Percentiles rank a stretch among this genome's conserved stretches.
phyloP scores from a whole-genome alignment of 2,888 invertebrate species.

The Tridacna crocea region DNA sequence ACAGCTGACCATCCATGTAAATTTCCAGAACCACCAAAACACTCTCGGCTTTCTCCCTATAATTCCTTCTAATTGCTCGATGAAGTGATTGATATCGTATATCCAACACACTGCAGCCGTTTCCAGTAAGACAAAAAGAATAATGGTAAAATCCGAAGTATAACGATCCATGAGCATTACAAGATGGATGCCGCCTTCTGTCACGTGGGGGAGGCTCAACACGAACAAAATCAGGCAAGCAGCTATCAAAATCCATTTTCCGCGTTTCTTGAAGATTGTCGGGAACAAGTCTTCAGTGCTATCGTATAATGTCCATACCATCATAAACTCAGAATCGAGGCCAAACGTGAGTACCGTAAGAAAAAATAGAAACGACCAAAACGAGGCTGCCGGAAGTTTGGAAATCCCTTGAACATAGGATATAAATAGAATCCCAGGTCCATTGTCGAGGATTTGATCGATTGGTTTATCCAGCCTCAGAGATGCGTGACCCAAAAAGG shows the following conservation, averaged over 20 bases:
- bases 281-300: constrained; percentile 33
- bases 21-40: constrained; percentile 36
- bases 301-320: constrained; percentile 30
- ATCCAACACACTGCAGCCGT: constrained; percentile 90
- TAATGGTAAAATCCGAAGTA: constrained; percentile 72
- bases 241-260: constrained; percentile 10
- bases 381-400: constrained; percentile 32
- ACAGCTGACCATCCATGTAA: constrained; percentile 34
- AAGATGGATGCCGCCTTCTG: constrained; percentile 71
- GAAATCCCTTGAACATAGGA: constrained; percentile 48
- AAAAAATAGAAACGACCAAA: constrained; percentile 51
- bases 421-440: constrained; percentile 52
- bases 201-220: constrained; percentile 42
- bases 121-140: constrained; percentile 89
- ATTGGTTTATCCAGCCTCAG: constrained; percentile 34
- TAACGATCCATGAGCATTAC: constrained; percentile 74
- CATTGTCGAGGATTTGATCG: constrained; percentile 34
- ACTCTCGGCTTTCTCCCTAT: constrained; percentile 22
- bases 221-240: constrained; percentile 35
- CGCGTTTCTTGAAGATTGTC: constrained; percentile 1
- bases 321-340: constrained; percentile 38
- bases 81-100: constrained; percentile 86
- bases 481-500: constrained; percentile 45
- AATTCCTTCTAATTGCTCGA: constrained; percentile 46
- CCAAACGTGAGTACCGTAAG: constrained; percentile 47